Conservation (phyloP, 2,888 invertebrate species). For the Oscheius sp. region DNA sequence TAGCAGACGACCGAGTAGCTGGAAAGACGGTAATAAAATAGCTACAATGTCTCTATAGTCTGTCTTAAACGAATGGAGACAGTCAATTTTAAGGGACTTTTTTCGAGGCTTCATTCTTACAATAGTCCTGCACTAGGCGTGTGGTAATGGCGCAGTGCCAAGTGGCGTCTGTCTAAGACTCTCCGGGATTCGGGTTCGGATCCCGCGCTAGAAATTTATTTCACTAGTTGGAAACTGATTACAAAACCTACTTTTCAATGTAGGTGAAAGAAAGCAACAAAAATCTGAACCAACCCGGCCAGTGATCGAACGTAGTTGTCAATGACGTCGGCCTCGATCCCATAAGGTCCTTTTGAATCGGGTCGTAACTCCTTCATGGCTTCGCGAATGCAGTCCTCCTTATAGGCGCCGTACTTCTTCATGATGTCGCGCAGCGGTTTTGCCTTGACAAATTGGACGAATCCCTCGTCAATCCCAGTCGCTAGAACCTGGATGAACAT, state of each 20-base stretch:
- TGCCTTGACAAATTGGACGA: constrained; percentile 93
- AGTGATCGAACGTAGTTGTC: constrained; percentile 85
- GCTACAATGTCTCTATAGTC: too few species aligned
- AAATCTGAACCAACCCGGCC: constrained; percentile 45
- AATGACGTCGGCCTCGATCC: constrained; percentile 92
- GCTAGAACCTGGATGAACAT: constrained; percentile 82
- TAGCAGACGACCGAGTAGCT: constrained; percentile 83
- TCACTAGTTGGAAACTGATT: too few species aligned
- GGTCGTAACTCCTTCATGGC: constrained; percentile 92
- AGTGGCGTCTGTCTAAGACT: too few species aligned
- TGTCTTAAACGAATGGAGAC: too few species aligned
- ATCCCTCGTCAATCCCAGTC: constrained; percentile 93
- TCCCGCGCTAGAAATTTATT: too few species aligned
- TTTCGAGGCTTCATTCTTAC: too few species aligned
- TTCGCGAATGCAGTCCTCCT: constrained; percentile 78
- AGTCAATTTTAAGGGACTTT: too few species aligned
- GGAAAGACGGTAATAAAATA: constrained; percentile 2
- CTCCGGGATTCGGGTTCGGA: too few species aligned
- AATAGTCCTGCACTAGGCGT: too few species aligned
- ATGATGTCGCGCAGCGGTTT: constrained; percentile 72
- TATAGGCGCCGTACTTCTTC: constrained; percentile 44
- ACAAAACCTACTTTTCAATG: too few species aligned
- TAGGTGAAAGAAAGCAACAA: too few species aligned
- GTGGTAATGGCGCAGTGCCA: too few species aligned
- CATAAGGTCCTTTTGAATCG: constrained; percentile 87